Conservation (phyloP, 2,888 invertebrate species). For the Pollenia amentaria region DNA sequence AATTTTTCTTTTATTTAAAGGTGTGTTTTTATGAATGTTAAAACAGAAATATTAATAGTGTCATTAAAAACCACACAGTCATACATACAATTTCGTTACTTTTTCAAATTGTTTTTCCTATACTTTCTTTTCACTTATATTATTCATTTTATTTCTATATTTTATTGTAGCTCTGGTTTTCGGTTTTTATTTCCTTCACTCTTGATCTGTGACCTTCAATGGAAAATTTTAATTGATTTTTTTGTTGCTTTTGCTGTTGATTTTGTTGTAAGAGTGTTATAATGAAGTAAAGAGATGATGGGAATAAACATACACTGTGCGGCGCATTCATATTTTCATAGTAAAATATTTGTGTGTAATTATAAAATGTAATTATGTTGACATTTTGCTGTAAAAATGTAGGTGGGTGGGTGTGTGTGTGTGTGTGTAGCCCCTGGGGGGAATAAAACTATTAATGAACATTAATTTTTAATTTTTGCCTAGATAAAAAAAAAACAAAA, state of each 20-base stretch:
- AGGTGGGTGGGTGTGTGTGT: neutral
- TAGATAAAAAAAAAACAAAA: neutral
- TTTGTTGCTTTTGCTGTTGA: neutral
- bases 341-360: conserved; percentile 26
- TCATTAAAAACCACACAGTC: conserved; percentile 28
- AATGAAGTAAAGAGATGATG: conserved; percentile 13
- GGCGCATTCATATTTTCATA: conserved; percentile 5
- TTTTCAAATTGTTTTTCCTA: neutral
- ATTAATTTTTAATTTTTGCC: conserved; percentile 37
- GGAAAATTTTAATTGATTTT: conserved; percentile 60
- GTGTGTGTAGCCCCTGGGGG: conserved; percentile 11
- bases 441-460: conserved; percentile 46
- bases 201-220: conserved; percentile 47
- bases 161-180: neutral
- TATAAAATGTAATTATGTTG: conserved; percentile 62
- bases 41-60: conserved; percentile 62
- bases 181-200: conserved; percentile 8
- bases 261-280: neutral
- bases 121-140: neutral
- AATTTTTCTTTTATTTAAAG: conserved; percentile 52
- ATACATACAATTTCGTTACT: conserved; percentile 6
- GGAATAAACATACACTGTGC: neutral
- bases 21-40: conserved; percentile 65
- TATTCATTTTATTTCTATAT: conserved; percentile 8
- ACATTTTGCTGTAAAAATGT: conserved; percentile 11